Base-by-base conservation (phyloP, 1,140 invertebrate species). In the Melitaea cinxia region DNA sequence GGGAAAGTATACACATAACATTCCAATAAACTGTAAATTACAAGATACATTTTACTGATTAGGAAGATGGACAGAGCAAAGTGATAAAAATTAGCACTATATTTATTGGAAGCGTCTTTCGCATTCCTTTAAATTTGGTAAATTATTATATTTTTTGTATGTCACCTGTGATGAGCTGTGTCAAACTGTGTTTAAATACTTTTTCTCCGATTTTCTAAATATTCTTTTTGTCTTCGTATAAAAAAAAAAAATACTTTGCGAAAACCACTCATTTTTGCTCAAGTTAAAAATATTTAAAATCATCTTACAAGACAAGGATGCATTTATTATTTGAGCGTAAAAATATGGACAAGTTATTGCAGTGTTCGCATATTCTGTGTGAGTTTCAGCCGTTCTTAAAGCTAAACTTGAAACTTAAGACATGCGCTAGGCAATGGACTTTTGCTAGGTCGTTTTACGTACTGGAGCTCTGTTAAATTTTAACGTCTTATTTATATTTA, bases 301-400 rank as follows among this genome's bases (percentile, higher is more conserved):
- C 15, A 39, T 1, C 14, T 14, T 14, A 1, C 15, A 47, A n/a
- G 12, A 47, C 14, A 47, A 3, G 12, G 7, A 17, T n/a, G n/a
- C 21, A 33, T 55, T 55, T 55, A 55, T 55, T 55, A 55, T 37
- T 55, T 24, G 30, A 42, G 14, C n/a, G 23, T 14, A 39, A 42
- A 39, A 37, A 26, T 42, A 14, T 24, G 0, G n/a, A 0, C 23
- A 17, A 56, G 14, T 56, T 1, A 33, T 33, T 33, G 30, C 26
- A 7, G 53, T 42, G 37, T 30, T 56, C 42, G 2, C 5, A 37
- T 28, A 56, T 56, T 56, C 37, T 5, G 14, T 15, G 9, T 21
- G 23, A n/a, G 37, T 9, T 19, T 56, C 33, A 14, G 21, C 37
- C 54, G 17, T 56, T 56, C 26, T 56, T 19, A 42, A 56, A 42